phyloP scores from a whole-genome alignment of 2,113 vertebrate species.

The Orthonyx spaldingii region DNA sequence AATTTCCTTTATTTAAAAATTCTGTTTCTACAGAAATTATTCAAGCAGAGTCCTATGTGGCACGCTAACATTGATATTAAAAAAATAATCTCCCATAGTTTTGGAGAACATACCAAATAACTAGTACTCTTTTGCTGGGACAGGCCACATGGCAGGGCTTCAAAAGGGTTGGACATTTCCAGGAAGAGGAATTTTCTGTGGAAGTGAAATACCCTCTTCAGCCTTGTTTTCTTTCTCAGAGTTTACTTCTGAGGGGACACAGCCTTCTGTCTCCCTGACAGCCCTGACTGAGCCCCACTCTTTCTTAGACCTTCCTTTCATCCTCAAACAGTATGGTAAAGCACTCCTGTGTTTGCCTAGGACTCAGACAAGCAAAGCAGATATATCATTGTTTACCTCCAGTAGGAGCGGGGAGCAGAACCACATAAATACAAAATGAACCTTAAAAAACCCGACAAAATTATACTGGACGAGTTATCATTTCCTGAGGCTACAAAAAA shows the following conservation, averaged over 20 bases:
- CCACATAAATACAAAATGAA: neutral
- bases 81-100: neutral
- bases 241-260: constrained; percentile 11
- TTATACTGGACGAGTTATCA: neutral
- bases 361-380: constrained; percentile 22
- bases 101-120: neutral
- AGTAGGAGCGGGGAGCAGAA: fast-evolving
- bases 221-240: constrained; percentile 5
- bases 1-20: neutral
- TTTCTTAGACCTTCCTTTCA: constrained; percentile 60
- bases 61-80: neutral
- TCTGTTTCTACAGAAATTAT: neutral
- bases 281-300: neutral
- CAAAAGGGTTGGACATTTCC: neutral
- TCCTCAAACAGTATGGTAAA: constrained; percentile 72
- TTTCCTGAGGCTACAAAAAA: neutral
- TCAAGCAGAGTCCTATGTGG: neutral
- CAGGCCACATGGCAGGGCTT: neutral
- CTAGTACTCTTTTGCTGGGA: neutral
- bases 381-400: neutral
- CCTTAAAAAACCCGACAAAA: neutral
- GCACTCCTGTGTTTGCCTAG: constrained; percentile 65
- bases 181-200: neutral
- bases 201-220: neutral
- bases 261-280: constrained; percentile 69